Conservation (phyloP, 2,797 vertebrate genomes). For the Enteromius mattozi region DNA sequence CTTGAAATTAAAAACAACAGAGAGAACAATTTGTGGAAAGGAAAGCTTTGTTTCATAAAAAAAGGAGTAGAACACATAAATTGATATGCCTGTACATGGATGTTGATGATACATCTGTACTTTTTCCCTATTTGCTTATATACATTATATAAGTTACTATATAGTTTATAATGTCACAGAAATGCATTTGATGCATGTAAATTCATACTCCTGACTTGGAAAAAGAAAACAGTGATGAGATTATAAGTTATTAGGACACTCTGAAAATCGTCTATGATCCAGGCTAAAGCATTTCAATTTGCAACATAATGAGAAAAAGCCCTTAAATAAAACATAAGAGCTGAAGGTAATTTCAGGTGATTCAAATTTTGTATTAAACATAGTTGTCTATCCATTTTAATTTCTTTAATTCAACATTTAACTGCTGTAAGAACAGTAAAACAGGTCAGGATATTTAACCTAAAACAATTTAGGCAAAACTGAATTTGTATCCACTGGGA, state of each 20-base stretch:
- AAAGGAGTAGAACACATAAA: constrained; percentile 59
- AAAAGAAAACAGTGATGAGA: not conserved
- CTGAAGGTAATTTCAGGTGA: not conserved
- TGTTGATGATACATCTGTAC: constrained; percentile 40
- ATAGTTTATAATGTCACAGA: not conserved
- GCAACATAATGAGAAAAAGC: not conserved
- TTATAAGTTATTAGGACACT: not conserved
- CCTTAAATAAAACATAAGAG: constrained; percentile 9
- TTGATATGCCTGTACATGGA: constrained; percentile 52
- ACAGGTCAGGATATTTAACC: not conserved
- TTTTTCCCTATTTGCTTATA: constrained; percentile 48
- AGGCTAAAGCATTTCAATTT: not conserved
- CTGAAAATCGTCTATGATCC: not conserved
- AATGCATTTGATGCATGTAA: not conserved
- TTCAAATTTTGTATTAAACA: not conserved
- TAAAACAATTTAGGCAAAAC: too few relatives aligned
- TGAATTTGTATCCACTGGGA: not conserved
- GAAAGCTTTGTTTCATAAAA: constrained; percentile 22
- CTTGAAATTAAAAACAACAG: constrained; percentile 6
- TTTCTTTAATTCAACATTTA: not conserved
- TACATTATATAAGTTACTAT: constrained; percentile 46
- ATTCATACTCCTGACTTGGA: not conserved
- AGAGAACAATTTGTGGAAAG: constrained; percentile 65
- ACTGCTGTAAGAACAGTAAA: not conserved
- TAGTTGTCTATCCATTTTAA: not conserved